phyloP scores from a whole-genome alignment of 2,888 invertebrate genomes.

The Volucella zonaria region DNA sequence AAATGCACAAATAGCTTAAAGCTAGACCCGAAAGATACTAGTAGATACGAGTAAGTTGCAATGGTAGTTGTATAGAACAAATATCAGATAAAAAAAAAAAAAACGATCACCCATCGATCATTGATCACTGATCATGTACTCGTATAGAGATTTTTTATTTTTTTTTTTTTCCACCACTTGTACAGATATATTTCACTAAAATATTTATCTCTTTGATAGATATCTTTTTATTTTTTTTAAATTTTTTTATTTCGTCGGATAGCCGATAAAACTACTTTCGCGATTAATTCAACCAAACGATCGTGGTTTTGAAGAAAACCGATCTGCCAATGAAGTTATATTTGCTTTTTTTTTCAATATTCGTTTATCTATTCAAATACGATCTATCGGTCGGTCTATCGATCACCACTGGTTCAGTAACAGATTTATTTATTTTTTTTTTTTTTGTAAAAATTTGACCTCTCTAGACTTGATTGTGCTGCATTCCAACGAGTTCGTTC shows the following conservation, averaged over 20 bases:
- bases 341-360: not conserved
- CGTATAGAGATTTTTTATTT: slow-evolving; percentile 27
- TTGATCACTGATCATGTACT: slow-evolving; percentile 1
- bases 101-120: slow-evolving; percentile 47
- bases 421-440: slow-evolving; percentile 13
- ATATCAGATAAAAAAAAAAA: slow-evolving; percentile 41
- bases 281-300: too few relatives aligned
- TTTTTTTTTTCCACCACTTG: slow-evolving; percentile 34
- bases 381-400: slow-evolving; percentile 52
- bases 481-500: slow-evolving; percentile 70
- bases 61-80: slow-evolving; percentile 18
- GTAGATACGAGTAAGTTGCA: slow-evolving; percentile 5
- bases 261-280: not conserved
- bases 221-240: not conserved
- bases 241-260: not conserved
- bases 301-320: not conserved
- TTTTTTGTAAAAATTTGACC: slow-evolving; percentile 61
- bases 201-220: slow-evolving; percentile 8
- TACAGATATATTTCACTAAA: slow-evolving; percentile 11
- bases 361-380: slow-evolving; percentile 9
- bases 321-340: not conserved
- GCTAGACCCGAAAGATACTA: slow-evolving; percentile 53
- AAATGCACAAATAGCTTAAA: slow-evolving; percentile 66
- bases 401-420: slow-evolving; percentile 14
- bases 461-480: slow-evolving; percentile 72